These are phyloP conservation scores for Nemopilema nomurai DNA, from an alignment of 30 jellyfish, hydroid and myxozoan genomes.

Conservation along the genomic window DNA sequence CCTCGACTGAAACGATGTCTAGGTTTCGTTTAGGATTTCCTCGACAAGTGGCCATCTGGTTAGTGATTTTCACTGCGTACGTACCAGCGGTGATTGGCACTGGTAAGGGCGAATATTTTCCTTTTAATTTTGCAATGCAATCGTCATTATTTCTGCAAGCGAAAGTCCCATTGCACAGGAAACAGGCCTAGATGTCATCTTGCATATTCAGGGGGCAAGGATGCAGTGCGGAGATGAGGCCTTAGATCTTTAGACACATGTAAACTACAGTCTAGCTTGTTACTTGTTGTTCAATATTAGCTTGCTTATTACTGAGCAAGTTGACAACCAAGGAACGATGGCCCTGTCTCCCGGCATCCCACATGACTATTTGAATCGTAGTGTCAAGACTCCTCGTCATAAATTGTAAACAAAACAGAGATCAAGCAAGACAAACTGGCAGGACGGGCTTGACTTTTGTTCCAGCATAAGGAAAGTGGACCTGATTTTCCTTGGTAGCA, in stretches of 20 bases:
- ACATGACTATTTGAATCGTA: too few relatives aligned
- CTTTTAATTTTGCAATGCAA: not conserved
- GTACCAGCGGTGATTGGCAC: not conserved
- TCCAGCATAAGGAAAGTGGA: not conserved
- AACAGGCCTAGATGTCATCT: not conserved
- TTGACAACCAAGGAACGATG: too few relatives aligned
- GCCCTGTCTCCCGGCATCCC: too few relatives aligned
- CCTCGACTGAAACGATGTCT: not conserved
- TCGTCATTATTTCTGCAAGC: not conserved
- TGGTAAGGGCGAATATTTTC: not conserved
- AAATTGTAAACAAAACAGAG: not conserved
- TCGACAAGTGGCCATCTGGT: not conserved
- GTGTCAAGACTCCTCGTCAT: too few relatives aligned
- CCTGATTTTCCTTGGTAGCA: too few relatives aligned
- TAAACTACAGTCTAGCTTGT: too few relatives aligned
- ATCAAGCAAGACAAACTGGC: not conserved
- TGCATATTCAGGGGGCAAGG: not conserved
- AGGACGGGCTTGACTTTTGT: not conserved
- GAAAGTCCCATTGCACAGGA: not conserved
- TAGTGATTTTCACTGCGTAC: not conserved
- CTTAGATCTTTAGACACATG: too few relatives aligned
- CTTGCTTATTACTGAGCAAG: too few relatives aligned
- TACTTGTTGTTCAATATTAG: too few relatives aligned
- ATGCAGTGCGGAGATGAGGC: too few relatives aligned
- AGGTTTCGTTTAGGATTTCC: not conserved